These are phyloP conservation scores for Ranitomeya imitator DNA, from an alignment of 2,113 vertebrate species.

Conservation along the genomic window DNA sequence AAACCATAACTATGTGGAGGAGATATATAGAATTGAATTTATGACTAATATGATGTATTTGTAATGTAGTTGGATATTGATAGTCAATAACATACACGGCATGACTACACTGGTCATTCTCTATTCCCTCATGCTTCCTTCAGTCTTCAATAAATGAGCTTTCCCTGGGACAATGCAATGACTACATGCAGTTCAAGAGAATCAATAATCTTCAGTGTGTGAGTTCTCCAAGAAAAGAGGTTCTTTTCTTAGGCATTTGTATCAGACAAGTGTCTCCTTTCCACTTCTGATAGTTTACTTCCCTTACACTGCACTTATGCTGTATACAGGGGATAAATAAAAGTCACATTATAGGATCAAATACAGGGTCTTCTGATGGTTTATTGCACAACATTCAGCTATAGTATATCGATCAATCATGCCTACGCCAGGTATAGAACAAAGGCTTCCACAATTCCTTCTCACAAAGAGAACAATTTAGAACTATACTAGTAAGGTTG, in stretches of 20 bases:
- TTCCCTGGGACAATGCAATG: conserved; percentile 16
- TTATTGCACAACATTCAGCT: background rate
- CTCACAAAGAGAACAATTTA: background rate
- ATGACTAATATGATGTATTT: conserved; percentile 17
- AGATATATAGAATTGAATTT: conserved; percentile 11
- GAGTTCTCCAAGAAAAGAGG: background rate
- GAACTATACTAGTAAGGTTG: background rate
- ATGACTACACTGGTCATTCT: background rate
- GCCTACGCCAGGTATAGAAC: background rate
- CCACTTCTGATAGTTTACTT: background rate
- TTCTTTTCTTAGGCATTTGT: background rate
- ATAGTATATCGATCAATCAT: background rate
- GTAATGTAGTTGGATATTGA: conserved; percentile 18
- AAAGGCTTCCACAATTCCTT: background rate
- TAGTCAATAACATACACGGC: conserved; percentile 20
- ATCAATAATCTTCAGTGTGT: background rate
- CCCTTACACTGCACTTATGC: background rate
- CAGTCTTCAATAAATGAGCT: background rate
- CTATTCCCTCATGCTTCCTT: background rate
- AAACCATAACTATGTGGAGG: background rate
- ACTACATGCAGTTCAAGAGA: background rate
- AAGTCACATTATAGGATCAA: background rate
- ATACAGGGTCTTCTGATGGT: background rate
- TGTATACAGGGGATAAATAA: background rate
- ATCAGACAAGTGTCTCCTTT: conserved; percentile 10